Evolutionary conservation across 2,888 invertebrate species (phyloP).

Genomic region (Aleiodes testaceus): DNA sequence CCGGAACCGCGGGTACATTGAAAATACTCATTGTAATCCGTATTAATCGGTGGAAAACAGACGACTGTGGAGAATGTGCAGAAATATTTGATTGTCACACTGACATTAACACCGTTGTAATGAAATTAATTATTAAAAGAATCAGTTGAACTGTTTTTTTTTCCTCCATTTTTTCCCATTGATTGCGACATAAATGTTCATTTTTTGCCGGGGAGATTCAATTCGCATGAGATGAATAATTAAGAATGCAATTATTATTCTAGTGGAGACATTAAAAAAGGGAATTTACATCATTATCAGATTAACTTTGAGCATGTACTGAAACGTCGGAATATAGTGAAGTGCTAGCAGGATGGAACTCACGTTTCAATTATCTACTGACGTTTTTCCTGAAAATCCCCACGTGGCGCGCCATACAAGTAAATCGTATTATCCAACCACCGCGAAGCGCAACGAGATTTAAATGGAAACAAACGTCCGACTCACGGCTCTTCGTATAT

Average conservation of each 20-base stretch:
- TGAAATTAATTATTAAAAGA: no score
- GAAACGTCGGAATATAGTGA: not conserved
- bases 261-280: not conserved
- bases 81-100: no score
- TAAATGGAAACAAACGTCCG: constrained; percentile 46
- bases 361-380: constrained; percentile 48
- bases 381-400: constrained; percentile 44
- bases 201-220: no score
- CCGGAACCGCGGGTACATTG: no score
- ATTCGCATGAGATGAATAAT: constrained; percentile 12
- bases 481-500: constrained; percentile 22
- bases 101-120: no score
- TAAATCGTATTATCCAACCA: constrained; percentile 50
- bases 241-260: not conserved
- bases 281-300: constrained; percentile 8
- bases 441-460: constrained; percentile 39
- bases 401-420: constrained; percentile 39
- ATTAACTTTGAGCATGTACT: constrained; percentile 16
- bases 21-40: no score
- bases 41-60: no score
- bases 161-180: no score
- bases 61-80: no score
- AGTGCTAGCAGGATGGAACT: constrained; percentile 24
- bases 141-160: no score
- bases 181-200: no score